Base-by-base conservation (phyloP, 2,888 invertebrate species). In the Eugnorisma glareosa region DNA sequence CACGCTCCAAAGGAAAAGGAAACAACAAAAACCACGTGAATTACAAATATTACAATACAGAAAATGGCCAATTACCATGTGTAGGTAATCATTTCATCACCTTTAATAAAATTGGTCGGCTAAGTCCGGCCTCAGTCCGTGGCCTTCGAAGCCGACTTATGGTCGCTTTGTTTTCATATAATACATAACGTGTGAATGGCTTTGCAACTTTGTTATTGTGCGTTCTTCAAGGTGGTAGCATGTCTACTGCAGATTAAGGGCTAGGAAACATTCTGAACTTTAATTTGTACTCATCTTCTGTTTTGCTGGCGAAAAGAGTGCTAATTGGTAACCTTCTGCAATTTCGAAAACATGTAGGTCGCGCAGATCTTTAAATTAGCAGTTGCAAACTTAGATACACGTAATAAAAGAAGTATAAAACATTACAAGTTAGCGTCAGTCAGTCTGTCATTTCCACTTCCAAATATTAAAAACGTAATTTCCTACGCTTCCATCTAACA, bases 61-160 rank as follows among this genome's bases (percentile, higher is more conserved):
- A 90, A 89, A 89, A 88, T 88, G 79, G 79, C 79, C 89, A 90
- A 91, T 91, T 91, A 91, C 89, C 87, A 86, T 88, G 89, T 88
- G 84, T 79, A 82, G 83, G 85, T 88, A 90, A 88, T 89, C 88
- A 92, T 93, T 93, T 93, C 92, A 91, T 91, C 90, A 93, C 86
- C 84, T 89, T 88, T 86, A 88, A 87, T 89, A 80, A 91, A 93
- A 92, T 92, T 92, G 90, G 89, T 84, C 75, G 73, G 81, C 82
- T 86, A 82, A 85, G 83, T 87, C 80, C 84, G 91, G 86, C 93
- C 93, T 90, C 90, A 84, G 83, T 74, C 77, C 73, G 82, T 87
- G 89, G 88, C 94, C 94, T 94, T 94, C 93, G 75, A 81, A 85
- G 78, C 77, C 63, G 81, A 92, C 92, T 91, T 92, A 92, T 92